Base-by-base conservation (phyloP, 2,888 invertebrate species). In the Papilio protenor region DNA sequence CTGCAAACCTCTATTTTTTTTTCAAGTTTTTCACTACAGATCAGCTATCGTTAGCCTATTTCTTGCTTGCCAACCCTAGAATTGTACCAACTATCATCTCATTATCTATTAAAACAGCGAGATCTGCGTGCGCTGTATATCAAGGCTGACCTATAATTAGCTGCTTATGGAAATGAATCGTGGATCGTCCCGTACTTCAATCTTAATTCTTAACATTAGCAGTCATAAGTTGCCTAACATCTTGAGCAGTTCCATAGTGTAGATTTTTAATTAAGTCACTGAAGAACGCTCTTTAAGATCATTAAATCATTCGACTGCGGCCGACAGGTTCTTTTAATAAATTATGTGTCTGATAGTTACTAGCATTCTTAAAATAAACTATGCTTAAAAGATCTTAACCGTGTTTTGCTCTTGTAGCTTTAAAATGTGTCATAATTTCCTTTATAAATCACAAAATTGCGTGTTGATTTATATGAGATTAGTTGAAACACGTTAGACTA, bases 51-150 rank as follows among this genome's bases (percentile, higher is more conserved):
- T 8, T 61, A 27, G 16, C 61, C 27, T 61, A 61, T 61, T 61
- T 14, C 27, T 64, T 40, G 33, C 10, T 64, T 33, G 64, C n/a
- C 73, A 73, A 21, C 73, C 73, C 73, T 73, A 59, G 21, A 40
- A n/a, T 33, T 18, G 40, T 45, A n/a, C 59, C 47, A n/a, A 69
- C 33, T 23, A 16, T 27, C 66, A 66, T 61, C 59, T 61, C 61
- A 59, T 75, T 75, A 66, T 75, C 61, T 71, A 71, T 61, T 64
- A 64, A 61, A 61, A 64, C 33, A 72, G 33, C 40, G 47, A 59
- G 57, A 33, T 61, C 49, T 73, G 40, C n/a, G 64, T 52, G 61
- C n/a, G 6, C 27, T 59, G 71, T 55, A 70, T 55, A 23, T 61
- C 16, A 61, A 61, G 61, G 61, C 27, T 64, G 64, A 33, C 27